Evolutionary conservation across 2,888 invertebrate genomes (phyloP).

Genomic region (Cyclophora punctaria): DNA sequence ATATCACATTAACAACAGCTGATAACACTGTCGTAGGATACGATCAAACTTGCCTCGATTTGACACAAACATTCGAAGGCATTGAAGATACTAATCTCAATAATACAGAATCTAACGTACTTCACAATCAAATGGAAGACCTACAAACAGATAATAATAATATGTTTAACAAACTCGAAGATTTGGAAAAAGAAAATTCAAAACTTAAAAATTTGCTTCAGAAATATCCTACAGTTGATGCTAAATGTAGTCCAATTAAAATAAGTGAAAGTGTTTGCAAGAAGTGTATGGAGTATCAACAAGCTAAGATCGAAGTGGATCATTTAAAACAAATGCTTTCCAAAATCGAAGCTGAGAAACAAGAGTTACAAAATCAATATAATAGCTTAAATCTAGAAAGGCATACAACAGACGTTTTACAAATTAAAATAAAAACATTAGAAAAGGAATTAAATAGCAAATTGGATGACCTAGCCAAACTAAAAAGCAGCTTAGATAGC

Average conservation of each 20-base stretch:
- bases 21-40: conserved; percentile 49
- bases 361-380: conserved; percentile 41
- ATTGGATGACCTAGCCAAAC: conserved; percentile 33
- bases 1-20: conserved; percentile 49
- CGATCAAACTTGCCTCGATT: conserved; percentile 55
- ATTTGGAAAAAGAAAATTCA: conserved; percentile 39
- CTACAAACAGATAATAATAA: conserved; percentile 26
- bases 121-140: conserved; percentile 26
- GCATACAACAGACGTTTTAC: conserved; percentile 33
- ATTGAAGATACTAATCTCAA: conserved; percentile 39
- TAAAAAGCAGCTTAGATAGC: conserved; percentile 27
- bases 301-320: conserved; percentile 25
- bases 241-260: conserved; percentile 35
- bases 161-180: conserved; percentile 27
- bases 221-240: conserved; percentile 17
- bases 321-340: conserved; percentile 28
- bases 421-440: conserved; percentile 37
- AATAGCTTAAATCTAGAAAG: conserved; percentile 40
- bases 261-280: not conserved
- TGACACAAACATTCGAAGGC: conserved; percentile 32
- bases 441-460: conserved; percentile 41
- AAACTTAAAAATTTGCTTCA: conserved; percentile 7
- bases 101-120: conserved; percentile 23
- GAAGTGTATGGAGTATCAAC: conserved; percentile 2
- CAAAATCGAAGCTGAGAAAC: conserved; percentile 32